Conservation (phyloP, 2,797 vertebrate species). For the Helarctos malayanus region DNA sequence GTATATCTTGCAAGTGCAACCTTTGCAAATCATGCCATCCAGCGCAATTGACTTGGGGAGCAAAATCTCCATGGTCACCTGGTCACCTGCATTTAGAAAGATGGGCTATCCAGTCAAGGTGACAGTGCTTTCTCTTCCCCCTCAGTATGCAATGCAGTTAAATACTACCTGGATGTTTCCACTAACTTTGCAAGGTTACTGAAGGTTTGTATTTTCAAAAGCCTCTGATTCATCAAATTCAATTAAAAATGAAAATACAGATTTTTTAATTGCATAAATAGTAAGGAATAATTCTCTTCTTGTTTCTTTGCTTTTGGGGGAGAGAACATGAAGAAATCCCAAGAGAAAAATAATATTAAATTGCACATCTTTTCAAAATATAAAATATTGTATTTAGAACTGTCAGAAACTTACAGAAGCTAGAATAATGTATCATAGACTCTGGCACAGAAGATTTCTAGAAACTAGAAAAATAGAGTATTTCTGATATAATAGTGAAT, state of each 20-base stretch:
- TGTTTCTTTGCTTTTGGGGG: neutral
- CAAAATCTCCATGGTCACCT: constrained; percentile 65
- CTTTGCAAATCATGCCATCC: constrained; percentile 14
- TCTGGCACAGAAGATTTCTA: neutral
- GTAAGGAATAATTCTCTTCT: neutral
- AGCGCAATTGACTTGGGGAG: neutral
- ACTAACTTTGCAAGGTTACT: neutral
- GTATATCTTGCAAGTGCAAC: constrained; percentile 38
- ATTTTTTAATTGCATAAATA: neutral
- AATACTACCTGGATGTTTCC: neutral
- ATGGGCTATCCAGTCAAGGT: constrained; percentile 69
- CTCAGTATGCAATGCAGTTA: neutral
- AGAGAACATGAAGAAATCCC: neutral
- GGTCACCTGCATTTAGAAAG: constrained; percentile 60
- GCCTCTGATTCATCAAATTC: neutral
- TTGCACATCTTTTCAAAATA: neutral
- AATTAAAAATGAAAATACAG: neutral
- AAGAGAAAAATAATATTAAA: neutral
- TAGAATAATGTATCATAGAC: neutral
- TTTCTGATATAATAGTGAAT: neutral
- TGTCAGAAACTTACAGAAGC: neutral
- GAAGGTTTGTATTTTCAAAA: neutral
- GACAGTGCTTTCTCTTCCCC: neutral
- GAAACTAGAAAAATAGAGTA: constrained; percentile 39
- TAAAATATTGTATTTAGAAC: neutral